A percentile compares a stretch with the other conserved stretches of the same genome.
Conservation (phyloP, 2,797 vertebrate species). For the Pogoniulus pusillus region DNA sequence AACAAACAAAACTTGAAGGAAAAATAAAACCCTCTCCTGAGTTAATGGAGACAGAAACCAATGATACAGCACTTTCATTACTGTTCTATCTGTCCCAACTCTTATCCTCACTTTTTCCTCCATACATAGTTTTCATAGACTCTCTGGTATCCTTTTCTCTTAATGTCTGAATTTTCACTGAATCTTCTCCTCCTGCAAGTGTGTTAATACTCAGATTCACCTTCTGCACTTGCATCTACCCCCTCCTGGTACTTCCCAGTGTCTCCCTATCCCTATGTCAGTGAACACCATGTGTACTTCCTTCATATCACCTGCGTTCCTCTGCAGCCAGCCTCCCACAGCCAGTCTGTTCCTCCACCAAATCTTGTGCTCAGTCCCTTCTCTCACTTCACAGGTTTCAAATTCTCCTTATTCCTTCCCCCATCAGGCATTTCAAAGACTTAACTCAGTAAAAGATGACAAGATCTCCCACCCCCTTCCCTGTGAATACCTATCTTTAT, state of each 20-base stretch:
- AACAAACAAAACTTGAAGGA: not conserved
- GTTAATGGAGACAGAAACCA: not conserved
- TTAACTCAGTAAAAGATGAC: conserved; percentile 16
- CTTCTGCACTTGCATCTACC: not conserved
- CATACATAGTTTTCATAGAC: not conserved
- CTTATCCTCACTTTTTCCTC: not conserved
- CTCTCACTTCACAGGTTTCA: conserved; percentile 38
- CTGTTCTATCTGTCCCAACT: not conserved
- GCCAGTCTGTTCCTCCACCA: conserved; percentile 45
- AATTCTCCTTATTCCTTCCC: not conserved
- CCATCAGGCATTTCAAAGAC: conserved; percentile 30
- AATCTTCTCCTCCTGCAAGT: not conserved
- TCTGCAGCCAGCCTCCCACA: conserved; percentile 49
- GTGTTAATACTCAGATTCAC: not conserved
- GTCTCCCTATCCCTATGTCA: not conserved
- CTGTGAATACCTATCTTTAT: not conserved
- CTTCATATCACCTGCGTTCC: not conserved
- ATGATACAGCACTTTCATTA: not conserved
- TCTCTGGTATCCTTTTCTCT: not conserved
- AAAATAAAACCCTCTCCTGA: not conserved
- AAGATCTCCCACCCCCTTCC: not conserved
- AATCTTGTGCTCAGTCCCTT: not conserved
- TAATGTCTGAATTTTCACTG: not conserved
- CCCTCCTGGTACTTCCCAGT: not conserved
- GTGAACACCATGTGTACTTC: not conserved